Base-by-base conservation (phyloP, 2,113 vertebrate genomes). In the Pangasianodon hypophthalmus region DNA sequence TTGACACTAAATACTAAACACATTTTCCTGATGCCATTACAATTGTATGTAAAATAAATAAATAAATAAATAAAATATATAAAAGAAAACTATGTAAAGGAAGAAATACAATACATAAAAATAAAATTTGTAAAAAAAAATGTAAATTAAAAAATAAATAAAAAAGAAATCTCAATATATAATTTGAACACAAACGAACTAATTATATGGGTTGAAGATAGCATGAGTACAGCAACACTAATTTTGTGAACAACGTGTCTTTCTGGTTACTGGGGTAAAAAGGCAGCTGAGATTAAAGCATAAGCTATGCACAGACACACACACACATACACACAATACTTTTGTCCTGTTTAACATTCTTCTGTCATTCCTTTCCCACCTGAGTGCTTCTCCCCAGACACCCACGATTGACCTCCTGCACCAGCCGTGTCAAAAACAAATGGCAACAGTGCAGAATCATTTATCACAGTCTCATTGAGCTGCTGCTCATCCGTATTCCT, bases 271-370 rank as follows among this genome's bases (percentile, higher is more conserved):
- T 29, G 80, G 88, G 91, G 90, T 93, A 93, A 92, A 90, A 90
- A 90, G 84, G 71, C 26, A 86, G 88, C n/a, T n/a, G 2, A 89
- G 13, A 93, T 87, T 4, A 84, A 77, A 62, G 46, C 81, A 24
- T 92, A 93, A 95, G 87, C 79, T 93, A 94, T 95, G 94, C 94
- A 60, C 87, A 87, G 90, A 94, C 95, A 95, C 32, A 73, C 60
- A 86, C 73, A 29, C 26, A 83, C 77, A 62, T 50, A 80, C 67
- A 29, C 32, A 64, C 21, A 58, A 37, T 41, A 48, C 48, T 73
- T 37, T 50, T 64, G 21, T 26, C 67, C 52, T 87, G 69, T 84
- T 91, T 48, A 90, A 90, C 86, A 83, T 92, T 84, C 73, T 52
- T 84, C 81, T 62, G 85, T 84, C 71, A 82, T 62, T 85, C 71